Evolutionary conservation across 2,888 invertebrate genomes (phyloP).

Genomic region (Drosophila niveifrons): DNA sequence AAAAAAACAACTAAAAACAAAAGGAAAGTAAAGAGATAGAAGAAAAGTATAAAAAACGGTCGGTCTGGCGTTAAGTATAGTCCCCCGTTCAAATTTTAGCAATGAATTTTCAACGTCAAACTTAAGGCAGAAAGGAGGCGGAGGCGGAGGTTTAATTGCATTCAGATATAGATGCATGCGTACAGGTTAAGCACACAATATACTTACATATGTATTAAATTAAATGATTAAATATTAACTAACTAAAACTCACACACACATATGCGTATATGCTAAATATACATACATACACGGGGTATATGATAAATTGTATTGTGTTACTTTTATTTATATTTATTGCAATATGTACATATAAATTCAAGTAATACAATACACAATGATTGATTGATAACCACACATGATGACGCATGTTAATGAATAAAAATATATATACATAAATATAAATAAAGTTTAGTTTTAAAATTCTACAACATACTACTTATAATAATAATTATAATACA

Average conservation of each 20-base stretch:
- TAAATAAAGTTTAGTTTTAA: slow-evolving; percentile 65
- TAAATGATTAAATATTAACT: slow-evolving; percentile 48
- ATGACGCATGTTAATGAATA: slow-evolving; percentile 59
- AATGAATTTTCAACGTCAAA: slow-evolving; percentile 58
- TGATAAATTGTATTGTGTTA: slow-evolving; percentile 18
- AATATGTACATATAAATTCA: slow-evolving; percentile 24
- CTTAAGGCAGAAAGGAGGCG: slow-evolving; percentile 32
- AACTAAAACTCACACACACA: slow-evolving; percentile 43
- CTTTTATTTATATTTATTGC: slow-evolving; percentile 33
- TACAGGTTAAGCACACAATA: slow-evolving; percentile 67
- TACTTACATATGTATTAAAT: slow-evolving; percentile 74
- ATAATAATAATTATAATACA: slow-evolving; percentile 42
- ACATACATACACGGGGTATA: slow-evolving; percentile 21
- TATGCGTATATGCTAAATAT: slow-evolving; percentile 39
- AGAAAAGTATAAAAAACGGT: slow-evolving; percentile 2
- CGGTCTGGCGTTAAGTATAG: slow-evolving; percentile 43
- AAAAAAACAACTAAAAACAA: slow-evolving; percentile 5
- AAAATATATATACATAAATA: slow-evolving; percentile 51
- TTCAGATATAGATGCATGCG: slow-evolving; percentile 40
- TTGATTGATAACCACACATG: slow-evolving; percentile 41
- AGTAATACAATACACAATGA: slow-evolving; percentile 29
- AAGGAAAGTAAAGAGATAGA: slow-evolving; percentile 3
- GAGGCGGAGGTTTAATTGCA: slow-evolving; percentile 47
- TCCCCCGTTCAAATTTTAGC: slow-evolving; percentile 57
- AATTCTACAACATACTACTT: slow-evolving; percentile 67